Conservation (phyloP, 2,797 vertebrate species). For the Tangara arthus region DNA sequence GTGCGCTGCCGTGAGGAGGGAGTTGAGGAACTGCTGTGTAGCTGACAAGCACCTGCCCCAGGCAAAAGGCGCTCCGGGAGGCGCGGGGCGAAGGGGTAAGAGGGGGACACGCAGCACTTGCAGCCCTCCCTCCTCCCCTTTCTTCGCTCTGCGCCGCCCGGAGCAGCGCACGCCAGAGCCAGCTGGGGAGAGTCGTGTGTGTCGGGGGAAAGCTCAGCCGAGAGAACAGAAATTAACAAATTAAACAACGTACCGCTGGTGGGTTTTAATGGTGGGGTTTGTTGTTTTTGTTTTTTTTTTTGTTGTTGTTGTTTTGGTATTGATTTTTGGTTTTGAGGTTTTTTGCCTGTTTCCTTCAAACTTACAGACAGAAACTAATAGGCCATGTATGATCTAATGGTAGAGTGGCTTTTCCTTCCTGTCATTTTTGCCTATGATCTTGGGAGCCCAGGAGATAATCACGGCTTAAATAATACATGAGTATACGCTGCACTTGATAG, state of each 20-base stretch:
- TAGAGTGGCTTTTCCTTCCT: background rate
- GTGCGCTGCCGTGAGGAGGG: rapidly evolving
- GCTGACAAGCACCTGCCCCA: too few species aligned
- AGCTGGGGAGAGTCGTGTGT: rapidly evolving
- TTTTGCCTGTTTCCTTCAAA: background rate
- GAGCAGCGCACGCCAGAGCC: too few species aligned
- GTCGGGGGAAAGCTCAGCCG: too few species aligned
- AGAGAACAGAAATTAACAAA: background rate
- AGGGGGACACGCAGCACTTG: rapidly evolving
- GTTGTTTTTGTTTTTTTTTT: too few species aligned
- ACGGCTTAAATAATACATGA: background rate
- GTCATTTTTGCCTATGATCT: background rate
- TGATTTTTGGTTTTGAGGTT: background rate
- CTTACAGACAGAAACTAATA: background rate
- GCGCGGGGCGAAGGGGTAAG: background rate
- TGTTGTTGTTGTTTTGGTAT: background rate
- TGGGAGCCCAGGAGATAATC: background rate
- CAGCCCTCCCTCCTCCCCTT: rapidly evolving
- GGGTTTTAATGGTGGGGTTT: background rate
- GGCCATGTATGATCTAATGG: background rate
- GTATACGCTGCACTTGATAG: background rate
- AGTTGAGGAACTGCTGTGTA: rapidly evolving
- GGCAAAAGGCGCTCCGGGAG: rapidly evolving
- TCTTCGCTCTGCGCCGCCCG: too few species aligned
- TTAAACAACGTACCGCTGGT: background rate